phyloP scores from a whole-genome alignment of 2,888 invertebrate species.

The Nephrotoma guestfalica region DNA sequence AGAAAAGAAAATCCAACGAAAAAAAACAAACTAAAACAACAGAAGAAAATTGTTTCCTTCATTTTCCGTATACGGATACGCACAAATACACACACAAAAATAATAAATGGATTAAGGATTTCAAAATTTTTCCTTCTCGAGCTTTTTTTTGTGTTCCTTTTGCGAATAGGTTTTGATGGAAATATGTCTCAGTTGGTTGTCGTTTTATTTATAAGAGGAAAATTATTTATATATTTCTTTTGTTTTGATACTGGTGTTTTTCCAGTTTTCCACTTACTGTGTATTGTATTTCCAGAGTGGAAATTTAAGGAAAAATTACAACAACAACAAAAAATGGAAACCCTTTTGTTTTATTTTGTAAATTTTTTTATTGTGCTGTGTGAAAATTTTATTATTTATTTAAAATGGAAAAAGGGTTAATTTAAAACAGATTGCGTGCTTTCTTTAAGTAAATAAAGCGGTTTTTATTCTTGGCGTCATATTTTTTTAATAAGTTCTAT shows the following conservation, averaged over 20 bases:
- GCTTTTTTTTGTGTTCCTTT: neutral
- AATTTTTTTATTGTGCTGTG: neutral
- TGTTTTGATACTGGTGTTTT: neutral
- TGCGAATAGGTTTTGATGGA: neutral
- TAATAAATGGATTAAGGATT: neutral
- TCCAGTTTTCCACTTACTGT: neutral
- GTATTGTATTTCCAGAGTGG: neutral
- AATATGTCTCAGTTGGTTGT: neutral
- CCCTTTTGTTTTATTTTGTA: neutral
- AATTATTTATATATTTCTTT: neutral
- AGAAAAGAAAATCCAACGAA: neutral
- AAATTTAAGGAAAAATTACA: neutral
- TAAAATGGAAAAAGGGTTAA: neutral
- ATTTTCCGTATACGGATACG: neutral
- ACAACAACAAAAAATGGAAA: neutral
- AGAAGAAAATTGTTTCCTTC: neutral
- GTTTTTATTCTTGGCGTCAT: neutral
- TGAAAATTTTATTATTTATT: neutral
- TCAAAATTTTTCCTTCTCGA: neutral
- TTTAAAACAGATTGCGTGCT: neutral
- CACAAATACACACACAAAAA: neutral
- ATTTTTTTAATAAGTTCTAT: neutral
- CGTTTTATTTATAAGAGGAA: neutral
- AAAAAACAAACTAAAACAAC: neutral
- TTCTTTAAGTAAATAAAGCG: neutral